A percentile compares a stretch with the other conserved stretches of the same genome.
These are phyloP conservation scores for Sinelater perroti DNA, from an alignment of 2,888 invertebrate species.

Conservation along the genomic window DNA sequence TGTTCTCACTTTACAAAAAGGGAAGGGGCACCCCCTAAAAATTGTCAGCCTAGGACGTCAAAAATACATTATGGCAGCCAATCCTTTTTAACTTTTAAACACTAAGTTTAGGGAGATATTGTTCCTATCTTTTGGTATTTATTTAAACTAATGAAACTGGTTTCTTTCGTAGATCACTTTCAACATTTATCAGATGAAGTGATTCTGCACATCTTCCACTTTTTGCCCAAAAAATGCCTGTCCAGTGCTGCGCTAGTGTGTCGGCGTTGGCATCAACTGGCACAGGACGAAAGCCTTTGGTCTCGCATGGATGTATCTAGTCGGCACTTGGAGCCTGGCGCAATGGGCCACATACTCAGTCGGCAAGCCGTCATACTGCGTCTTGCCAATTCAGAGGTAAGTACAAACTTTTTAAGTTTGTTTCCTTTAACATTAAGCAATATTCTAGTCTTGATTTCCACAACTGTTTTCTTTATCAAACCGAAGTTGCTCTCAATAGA, in stretches of 20 bases:
- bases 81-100: too few relatives aligned
- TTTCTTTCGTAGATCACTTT: conserved; percentile 71
- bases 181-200: conserved; percentile 85
- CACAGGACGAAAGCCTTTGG: conserved; percentile 88
- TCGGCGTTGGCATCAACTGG: conserved; percentile 80
- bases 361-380: conserved; percentile 81
- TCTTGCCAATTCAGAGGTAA: conserved; percentile 81
- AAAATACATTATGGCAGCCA: too few relatives aligned
- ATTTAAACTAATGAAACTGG: too few relatives aligned
- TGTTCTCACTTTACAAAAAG: too few relatives aligned
- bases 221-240: conserved; percentile 82
- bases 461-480: too few relatives aligned
- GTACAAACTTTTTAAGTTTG: too few relatives aligned
- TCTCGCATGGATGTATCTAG: conserved; percentile 81
- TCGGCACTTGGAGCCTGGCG: conserved; percentile 71
- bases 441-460: too few relatives aligned
- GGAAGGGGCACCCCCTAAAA: too few relatives aligned
- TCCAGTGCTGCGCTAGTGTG: conserved; percentile 77
- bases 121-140: too few relatives aligned
- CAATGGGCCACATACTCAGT: conserved; percentile 77
- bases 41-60: too few relatives aligned
- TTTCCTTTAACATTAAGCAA: background rate
- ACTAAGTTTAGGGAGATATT: too few relatives aligned
- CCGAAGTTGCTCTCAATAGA: too few relatives aligned
- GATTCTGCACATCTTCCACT: conserved; percentile 81